A percentile compares a stretch with the other conserved stretches of the same genome.
These are phyloP conservation scores for Nibea albiflora DNA, from an alignment of 2,113 vertebrate genomes.

Conservation along the genomic window DNA sequence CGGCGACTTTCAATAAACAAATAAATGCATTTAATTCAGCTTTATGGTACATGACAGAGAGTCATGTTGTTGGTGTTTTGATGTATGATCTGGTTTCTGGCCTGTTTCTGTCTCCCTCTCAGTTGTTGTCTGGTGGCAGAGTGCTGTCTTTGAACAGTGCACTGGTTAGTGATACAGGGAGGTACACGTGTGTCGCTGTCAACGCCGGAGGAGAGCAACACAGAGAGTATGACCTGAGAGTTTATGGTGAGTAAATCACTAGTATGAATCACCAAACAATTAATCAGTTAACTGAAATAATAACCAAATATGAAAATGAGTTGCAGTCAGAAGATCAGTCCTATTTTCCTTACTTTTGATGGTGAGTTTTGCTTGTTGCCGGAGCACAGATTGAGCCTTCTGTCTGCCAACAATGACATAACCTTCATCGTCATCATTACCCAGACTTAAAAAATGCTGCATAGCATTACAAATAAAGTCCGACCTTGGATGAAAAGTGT, in stretches of 20 bases:
- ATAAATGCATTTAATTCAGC: background rate
- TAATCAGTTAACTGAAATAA: background rate
- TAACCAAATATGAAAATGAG: background rate
- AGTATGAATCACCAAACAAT: background rate
- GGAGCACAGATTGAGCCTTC: background rate
- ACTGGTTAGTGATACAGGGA: slow-evolving; percentile 91
- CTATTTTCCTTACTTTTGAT: background rate
- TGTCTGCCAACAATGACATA: background rate
- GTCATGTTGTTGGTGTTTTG: background rate
- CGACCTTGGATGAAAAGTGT: background rate
- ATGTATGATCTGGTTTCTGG: background rate
- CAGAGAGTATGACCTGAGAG: slow-evolving; percentile 87
- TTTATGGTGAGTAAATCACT: slow-evolving; percentile 88
- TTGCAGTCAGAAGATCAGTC: background rate
- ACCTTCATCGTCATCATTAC: background rate
- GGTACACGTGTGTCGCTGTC: slow-evolving; percentile 93
- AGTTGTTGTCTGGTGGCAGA: slow-evolving; percentile 92
- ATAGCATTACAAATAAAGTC: background rate
- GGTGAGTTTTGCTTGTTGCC: background rate
- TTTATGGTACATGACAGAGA: background rate
- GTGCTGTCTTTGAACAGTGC: slow-evolving; percentile 88
- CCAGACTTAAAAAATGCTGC: background rate
- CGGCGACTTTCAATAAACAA: background rate
- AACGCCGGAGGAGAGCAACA: slow-evolving; percentile 95
- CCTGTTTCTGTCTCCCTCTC: background rate